These are phyloP conservation scores for Drosophila sulfurigaster DNA, from an alignment of 1,140 invertebrate species.

Conservation along the genomic window DNA sequence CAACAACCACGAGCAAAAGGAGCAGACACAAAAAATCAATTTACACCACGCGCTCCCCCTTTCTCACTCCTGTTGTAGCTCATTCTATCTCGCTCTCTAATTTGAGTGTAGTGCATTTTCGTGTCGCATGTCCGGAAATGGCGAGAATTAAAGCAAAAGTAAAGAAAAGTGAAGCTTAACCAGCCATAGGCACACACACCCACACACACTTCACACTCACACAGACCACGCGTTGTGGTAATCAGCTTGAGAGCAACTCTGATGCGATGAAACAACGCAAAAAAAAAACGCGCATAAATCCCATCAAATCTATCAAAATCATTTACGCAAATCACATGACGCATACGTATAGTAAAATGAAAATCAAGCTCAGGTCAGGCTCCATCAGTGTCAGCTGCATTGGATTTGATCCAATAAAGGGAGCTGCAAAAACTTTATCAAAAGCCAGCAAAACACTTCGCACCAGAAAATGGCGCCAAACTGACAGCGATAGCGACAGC, in stretches of 20 bases:
- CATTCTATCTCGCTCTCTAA: slow-evolving; percentile 46
- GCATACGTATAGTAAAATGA: slow-evolving; percentile 34
- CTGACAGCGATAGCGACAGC: slow-evolving; percentile 58
- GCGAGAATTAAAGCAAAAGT: slow-evolving; percentile 60
- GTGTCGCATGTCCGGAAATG: slow-evolving; percentile 63
- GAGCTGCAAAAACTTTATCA: slow-evolving; percentile 68
- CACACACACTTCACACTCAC: neutral
- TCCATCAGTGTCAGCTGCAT: slow-evolving; percentile 55
- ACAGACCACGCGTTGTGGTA: slow-evolving; percentile 25
- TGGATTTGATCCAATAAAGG: slow-evolving; percentile 66
- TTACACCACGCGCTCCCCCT: slow-evolving; percentile 44
- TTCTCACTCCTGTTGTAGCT: neutral
- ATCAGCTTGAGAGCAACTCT: slow-evolving; percentile 49
- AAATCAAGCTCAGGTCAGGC: slow-evolving; percentile 23
- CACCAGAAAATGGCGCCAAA: slow-evolving; percentile 70
- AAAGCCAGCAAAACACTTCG: slow-evolving; percentile 64
- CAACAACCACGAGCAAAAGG: slow-evolving; percentile 26
- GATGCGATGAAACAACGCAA: slow-evolving; percentile 10
- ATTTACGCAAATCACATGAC: slow-evolving; percentile 75
- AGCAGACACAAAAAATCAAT: slow-evolving; percentile 75
- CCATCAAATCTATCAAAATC: slow-evolving; percentile 82
- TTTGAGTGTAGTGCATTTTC: slow-evolving; percentile 78
- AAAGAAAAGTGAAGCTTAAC: slow-evolving; percentile 40
- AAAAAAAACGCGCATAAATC: slow-evolving; percentile 58
- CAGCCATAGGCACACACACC: slow-evolving; percentile 27